These are phyloP conservation scores for Pampusana beccarii DNA, from an alignment of 2,113 vertebrate species.

Conservation along the genomic window DNA sequence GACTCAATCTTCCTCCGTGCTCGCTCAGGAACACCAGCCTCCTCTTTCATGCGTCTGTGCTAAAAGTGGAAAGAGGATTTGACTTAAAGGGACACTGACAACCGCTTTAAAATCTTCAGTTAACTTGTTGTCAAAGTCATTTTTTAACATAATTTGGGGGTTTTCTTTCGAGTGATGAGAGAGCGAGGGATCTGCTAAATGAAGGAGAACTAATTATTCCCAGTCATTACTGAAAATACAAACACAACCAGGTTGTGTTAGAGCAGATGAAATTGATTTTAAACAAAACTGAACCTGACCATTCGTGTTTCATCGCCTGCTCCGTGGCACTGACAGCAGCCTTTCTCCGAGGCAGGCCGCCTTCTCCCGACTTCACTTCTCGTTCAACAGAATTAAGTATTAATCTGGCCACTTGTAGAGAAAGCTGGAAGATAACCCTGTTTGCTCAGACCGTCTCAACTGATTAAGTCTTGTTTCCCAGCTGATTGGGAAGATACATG, in stretches of 20 bases:
- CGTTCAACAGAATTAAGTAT: neutral
- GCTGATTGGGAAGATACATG: neutral
- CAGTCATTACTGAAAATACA: neutral
- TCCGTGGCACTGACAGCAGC: accelerated
- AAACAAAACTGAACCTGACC: conserved; percentile 47
- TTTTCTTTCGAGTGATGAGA: neutral
- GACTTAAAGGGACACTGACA: conserved; percentile 43
- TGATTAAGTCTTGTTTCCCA: conserved; percentile 42
- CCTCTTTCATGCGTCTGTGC: conserved; percentile 26
- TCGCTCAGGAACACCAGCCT: neutral
- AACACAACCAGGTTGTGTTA: neutral
- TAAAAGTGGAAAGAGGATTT: conserved; percentile 49
- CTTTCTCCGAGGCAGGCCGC: neutral
- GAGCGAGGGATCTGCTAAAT: neutral
- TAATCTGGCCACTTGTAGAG: conserved; percentile 16
- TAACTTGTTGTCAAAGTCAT: neutral
- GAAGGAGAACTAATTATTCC: conserved; percentile 39
- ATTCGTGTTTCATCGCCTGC: accelerated
- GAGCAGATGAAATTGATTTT: conserved; percentile 34
- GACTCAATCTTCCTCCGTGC: conserved; percentile 29
- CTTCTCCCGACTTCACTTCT: neutral
- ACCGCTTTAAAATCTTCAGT: conserved; percentile 19
- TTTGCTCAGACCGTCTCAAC: conserved; percentile 4
- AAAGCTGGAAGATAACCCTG: neutral
- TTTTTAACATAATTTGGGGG: neutral